phyloP scores from a whole-genome alignment of 2,797 vertebrate species.

The Vultur gryphus region DNA sequence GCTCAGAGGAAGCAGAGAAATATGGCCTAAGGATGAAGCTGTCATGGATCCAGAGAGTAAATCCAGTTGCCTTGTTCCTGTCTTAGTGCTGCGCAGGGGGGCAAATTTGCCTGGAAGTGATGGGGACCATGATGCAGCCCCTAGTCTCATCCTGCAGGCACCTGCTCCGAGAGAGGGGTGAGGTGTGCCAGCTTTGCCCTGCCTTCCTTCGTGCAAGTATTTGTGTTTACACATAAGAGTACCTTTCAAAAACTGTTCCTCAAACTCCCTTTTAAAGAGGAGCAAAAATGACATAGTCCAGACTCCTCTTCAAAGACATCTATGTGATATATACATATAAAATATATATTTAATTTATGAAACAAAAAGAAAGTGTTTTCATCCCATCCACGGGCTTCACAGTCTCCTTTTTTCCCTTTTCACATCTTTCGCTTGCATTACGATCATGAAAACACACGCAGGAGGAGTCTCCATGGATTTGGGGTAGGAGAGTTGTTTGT shows the following conservation, averaged over 20 bases:
- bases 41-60: neutral
- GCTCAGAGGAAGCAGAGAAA: neutral
- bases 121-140: neutral
- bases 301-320: neutral
- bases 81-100: neutral
- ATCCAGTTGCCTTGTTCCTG: neutral
- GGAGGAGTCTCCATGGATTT: neutral
- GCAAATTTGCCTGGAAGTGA: neutral
- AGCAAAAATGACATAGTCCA: neutral
- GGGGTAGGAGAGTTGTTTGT: neutral
- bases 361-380: neutral
- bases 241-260: neutral
- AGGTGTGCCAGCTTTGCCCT: neutral
- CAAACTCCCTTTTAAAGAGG: neutral
- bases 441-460: neutral
- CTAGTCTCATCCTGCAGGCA: neutral
- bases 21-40: neutral
- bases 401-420: neutral
- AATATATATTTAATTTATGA: neutral
- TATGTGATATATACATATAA: neutral
- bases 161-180: neutral
- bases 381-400: neutral
- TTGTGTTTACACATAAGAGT: neutral
- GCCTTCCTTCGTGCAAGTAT: neutral
- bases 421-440: neutral